These are phyloP conservation scores for Mormyrus iriodes DNA, from an alignment of 2,113 vertebrate genomes.

Conservation along the genomic window DNA sequence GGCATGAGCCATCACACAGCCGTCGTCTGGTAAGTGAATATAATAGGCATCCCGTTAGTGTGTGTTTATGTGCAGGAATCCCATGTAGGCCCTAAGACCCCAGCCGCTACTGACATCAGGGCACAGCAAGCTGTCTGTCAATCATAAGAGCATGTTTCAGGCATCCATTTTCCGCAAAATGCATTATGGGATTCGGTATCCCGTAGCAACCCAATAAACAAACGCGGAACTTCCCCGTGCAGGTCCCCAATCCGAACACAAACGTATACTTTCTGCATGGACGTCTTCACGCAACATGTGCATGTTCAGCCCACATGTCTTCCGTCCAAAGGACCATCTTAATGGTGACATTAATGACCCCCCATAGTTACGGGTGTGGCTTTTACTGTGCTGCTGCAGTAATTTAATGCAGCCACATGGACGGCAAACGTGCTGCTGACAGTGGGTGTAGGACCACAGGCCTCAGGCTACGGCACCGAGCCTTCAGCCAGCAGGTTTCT, in stretches of 20 bases:
- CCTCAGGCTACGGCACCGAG: background rate
- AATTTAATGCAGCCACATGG: background rate
- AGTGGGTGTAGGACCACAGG: constrained; percentile 32
- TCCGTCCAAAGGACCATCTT: too few relatives aligned
- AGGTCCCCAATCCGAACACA: too few relatives aligned
- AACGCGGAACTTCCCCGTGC: too few relatives aligned
- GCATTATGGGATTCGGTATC: too few relatives aligned
- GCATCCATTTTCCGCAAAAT: too few relatives aligned
- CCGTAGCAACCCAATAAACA: too few relatives aligned
- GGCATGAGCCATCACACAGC: background rate
- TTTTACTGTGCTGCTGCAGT: background rate
- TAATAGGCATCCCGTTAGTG: background rate
- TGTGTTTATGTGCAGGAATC: background rate
- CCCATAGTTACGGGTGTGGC: background rate
- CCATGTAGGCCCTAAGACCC: background rate
- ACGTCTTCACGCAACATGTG: too few relatives aligned
- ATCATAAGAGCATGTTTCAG: background rate
- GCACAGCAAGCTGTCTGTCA: background rate
- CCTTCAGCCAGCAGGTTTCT: background rate
- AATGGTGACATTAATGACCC: too few relatives aligned
- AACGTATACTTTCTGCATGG: too few relatives aligned
- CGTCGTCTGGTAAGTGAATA: background rate
- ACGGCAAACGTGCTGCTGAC: constrained; percentile 39
- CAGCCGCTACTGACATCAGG: background rate
- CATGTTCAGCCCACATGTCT: too few relatives aligned